Percentiles rank a stretch among this genome's conserved stretches.
Conservation (phyloP, 92 coral and sea anemone genomes). For the Parazoanthus swiftii region DNA sequence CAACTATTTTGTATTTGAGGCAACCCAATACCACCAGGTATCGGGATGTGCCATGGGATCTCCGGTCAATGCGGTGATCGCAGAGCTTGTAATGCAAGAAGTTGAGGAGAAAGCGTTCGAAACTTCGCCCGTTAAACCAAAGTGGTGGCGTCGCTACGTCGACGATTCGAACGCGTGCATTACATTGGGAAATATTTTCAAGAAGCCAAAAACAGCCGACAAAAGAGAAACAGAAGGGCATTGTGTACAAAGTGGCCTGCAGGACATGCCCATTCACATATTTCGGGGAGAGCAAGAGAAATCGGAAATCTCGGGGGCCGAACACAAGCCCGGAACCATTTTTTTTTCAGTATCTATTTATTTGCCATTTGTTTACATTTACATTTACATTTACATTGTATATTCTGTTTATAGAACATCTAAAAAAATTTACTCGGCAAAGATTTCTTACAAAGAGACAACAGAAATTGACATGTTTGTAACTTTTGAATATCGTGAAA, state of each 20-base stretch:
- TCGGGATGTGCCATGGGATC: slow-evolving; percentile 7
- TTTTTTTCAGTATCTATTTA: too few relatives aligned
- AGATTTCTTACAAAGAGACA: too few relatives aligned
- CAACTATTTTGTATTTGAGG: slow-evolving; percentile 5
- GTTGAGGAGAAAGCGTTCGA: slow-evolving; percentile 18
- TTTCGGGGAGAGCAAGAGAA: neutral
- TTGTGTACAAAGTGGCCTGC: neutral
- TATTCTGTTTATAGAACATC: too few relatives aligned
- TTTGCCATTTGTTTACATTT: too few relatives aligned
- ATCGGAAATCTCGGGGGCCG: neutral
- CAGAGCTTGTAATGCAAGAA: slow-evolving; percentile 31
- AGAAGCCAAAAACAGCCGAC: neutral
- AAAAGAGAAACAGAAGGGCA: neutral
- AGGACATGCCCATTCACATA: neutral
- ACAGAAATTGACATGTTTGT: too few relatives aligned
- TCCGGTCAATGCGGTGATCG: slow-evolving; percentile 16
- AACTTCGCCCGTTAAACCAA: slow-evolving; percentile 24
- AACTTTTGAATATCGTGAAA: too few relatives aligned
- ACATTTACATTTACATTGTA: too few relatives aligned
- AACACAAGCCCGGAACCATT: neutral
- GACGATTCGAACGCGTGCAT: slow-evolving; percentile 43
- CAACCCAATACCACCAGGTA: neutral
- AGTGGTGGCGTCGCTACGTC: slow-evolving; percentile 42
- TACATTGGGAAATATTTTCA: neutral
- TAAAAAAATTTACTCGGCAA: too few relatives aligned